These are phyloP conservation scores for Nanorana parkeri DNA, from an alignment of 2,113 vertebrate species.

Conservation along the genomic window DNA sequence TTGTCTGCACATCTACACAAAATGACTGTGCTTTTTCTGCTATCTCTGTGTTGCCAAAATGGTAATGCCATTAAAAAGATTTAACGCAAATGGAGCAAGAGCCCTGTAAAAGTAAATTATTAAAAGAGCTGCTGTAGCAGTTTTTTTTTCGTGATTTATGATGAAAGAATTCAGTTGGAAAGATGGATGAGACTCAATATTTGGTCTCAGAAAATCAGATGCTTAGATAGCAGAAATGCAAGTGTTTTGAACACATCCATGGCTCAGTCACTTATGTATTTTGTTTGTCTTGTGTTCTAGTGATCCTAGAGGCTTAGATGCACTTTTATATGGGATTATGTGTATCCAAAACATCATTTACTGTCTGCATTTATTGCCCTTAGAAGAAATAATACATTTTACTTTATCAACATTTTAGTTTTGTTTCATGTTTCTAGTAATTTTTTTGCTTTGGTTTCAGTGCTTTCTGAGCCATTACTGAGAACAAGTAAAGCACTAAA, in stretches of 20 bases:
- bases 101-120: constrained; percentile 34
- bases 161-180: not conserved
- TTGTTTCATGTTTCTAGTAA: no score
- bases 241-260: not conserved
- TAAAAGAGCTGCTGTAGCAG: constrained; percentile 31
- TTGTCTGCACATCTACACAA: constrained; percentile 9
- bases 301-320: not conserved
- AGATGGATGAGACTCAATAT: constrained; percentile 4
- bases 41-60: constrained; percentile 21
- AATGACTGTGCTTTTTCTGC: constrained; percentile 12
- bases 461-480: no score
- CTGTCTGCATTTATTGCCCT: no score
- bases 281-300: not conserved
- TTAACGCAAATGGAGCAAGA: constrained; percentile 19
- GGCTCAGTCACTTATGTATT: no score
- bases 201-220: constrained; percentile 32
- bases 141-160: constrained; percentile 1
- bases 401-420: no score
- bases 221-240: not conserved
- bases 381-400: no score
- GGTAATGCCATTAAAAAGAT: constrained; percentile 37
- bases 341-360: not conserved
- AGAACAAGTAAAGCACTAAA: no score
- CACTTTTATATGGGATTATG: not conserved
- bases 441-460: no score